Percentiles rank a stretch among this genome's conserved stretches.
Conservation (phyloP, 2,113 vertebrate species). For the Platysteira castanea region DNA sequence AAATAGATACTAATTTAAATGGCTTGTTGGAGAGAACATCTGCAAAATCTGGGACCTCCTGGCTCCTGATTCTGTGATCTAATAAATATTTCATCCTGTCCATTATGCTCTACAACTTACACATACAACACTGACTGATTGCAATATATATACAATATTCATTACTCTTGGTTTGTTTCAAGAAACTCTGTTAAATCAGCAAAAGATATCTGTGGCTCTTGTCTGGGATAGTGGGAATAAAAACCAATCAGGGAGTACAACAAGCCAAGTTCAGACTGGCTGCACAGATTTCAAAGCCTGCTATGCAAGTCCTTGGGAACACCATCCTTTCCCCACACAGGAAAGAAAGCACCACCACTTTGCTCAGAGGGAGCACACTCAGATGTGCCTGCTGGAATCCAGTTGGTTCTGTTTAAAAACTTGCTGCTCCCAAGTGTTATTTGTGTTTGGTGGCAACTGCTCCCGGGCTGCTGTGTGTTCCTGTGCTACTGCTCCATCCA, state of each 20-base stretch:
- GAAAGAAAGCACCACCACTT: background rate
- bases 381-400: background rate
- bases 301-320: background rate
- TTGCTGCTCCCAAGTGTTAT: background rate
- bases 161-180: background rate
- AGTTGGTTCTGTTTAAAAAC: background rate
- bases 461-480: background rate
- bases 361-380: background rate
- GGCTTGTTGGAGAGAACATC: conserved; percentile 7
- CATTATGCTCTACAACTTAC: background rate
- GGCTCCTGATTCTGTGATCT: background rate
- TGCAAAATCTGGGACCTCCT: conserved; percentile 17
- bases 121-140: background rate
- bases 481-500: background rate
- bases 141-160: background rate
- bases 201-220: background rate
- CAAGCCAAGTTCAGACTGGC: background rate
- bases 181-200: background rate
- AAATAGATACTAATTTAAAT: conserved; percentile 21
- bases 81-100: conserved; percentile 30
- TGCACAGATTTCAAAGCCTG: background rate
- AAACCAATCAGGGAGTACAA: background rate
- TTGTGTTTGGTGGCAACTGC: background rate
- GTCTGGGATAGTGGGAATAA: background rate
- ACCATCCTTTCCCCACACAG: background rate